Percentiles rank a stretch among this genome's conserved stretches.
Evolutionary conservation across 2,113 vertebrate genomes (phyloP).

Genomic region (Uropsilus gracilis): DNA sequence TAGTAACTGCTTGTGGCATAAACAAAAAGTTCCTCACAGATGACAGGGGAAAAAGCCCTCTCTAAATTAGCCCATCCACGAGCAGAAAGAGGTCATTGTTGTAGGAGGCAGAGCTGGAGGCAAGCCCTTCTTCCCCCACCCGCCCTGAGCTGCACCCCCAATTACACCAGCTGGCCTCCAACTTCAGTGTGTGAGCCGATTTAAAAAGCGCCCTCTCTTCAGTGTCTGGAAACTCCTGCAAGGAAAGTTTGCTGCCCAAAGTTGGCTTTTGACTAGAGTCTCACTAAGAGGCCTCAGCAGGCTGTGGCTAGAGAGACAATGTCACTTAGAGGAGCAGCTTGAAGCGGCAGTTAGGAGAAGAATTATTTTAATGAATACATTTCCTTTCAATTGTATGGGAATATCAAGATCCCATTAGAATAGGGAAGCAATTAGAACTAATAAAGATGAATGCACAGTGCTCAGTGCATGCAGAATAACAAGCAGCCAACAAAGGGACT

Average conservation of each 20-base stretch:
- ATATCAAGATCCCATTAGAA: slow-evolving; percentile 90
- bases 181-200: slow-evolving; percentile 58
- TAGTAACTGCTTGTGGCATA: slow-evolving; percentile 71
- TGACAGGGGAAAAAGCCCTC: neutral
- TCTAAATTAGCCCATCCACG: slow-evolving; percentile 36
- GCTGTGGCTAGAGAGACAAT: slow-evolving; percentile 70
- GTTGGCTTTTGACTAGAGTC: slow-evolving; percentile 63
- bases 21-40: slow-evolving; percentile 66
- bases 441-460: slow-evolving; percentile 88
- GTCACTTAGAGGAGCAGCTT: slow-evolving; percentile 81
- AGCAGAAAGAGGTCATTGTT: slow-evolving; percentile 79
- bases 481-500: slow-evolving; percentile 86
- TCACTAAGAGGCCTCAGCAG: slow-evolving; percentile 74
- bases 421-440: slow-evolving; percentile 90
- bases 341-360: slow-evolving; percentile 85
- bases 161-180: slow-evolving; percentile 63
- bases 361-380: slow-evolving; percentile 91
- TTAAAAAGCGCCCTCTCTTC: slow-evolving; percentile 66
- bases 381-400: slow-evolving; percentile 89
- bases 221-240: slow-evolving; percentile 77
- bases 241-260: slow-evolving; percentile 77
- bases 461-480: slow-evolving; percentile 84
- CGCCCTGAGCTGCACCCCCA: slow-evolving; percentile 63
- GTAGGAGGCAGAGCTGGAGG: slow-evolving; percentile 60
- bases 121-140: slow-evolving; percentile 15